Evolutionary conservation across 2,797 vertebrate species (phyloP), one percentile per base, ranked within the genome.

Genomic region (Acrossocheilus fasciatus): DNA sequence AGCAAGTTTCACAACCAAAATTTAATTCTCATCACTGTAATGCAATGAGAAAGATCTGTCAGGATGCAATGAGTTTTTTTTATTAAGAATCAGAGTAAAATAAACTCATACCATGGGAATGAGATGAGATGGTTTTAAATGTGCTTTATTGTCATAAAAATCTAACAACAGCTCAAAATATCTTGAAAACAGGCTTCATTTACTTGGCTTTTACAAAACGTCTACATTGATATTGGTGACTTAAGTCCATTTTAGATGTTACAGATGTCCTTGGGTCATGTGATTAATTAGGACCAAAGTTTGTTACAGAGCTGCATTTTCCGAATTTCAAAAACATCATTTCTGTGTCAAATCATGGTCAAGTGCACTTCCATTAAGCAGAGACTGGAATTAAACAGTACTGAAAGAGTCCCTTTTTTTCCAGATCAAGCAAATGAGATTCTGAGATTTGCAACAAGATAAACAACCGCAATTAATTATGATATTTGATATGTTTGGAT

Each of bases 401-500:
- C 23, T 75, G 41, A 64, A 66, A 54, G 59, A 10, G 41, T 34
- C 70, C 6, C 12, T 39, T 69, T 68, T 50, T 30, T 30, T 30
- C 47, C 52, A 54, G 52, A 20, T 20, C 52, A 20, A 54, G 52
- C n/a, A 43, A 50, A 69, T 34, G 50, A 69, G 50, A 72, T 62
- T 73, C 45, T 34, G 50, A 69, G 50, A 72, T 47, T 73, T 47
- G 26, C 68, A 2, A 74, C 68, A 15, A 80, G 43, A 86, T 23
- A 81, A 86, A 86, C 30, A 54, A 54, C 54, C 9, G 1, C 57
- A 74, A 62, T 81, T 73, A 73, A 81, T 72, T n/a, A 69, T 70
- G 75, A 85, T 79, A 81, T 73, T 64, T 85, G 84, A 79, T 73
- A 45, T 0, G 36, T 54, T 85, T 6, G 8, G 62, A 70, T 69